phyloP scores from a whole-genome alignment of 2,797 vertebrate species.

The Macroramphosus scolopax region DNA sequence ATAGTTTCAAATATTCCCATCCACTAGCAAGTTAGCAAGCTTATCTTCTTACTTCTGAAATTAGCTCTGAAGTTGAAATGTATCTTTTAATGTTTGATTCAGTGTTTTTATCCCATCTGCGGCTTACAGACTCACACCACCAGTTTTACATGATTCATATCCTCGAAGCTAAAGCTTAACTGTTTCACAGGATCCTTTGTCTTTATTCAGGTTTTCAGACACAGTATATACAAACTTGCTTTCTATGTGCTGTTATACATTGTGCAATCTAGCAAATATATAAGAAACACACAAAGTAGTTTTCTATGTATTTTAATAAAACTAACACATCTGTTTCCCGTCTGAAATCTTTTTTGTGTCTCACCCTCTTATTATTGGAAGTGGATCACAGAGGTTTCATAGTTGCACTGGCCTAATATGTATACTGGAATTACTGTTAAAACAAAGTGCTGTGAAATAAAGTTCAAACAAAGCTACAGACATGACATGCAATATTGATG shows the following conservation, averaged over 20 bases:
- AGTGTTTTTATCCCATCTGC: constrained; percentile 57
- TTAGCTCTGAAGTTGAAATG: constrained; percentile 56
- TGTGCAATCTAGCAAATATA: constrained; percentile 79
- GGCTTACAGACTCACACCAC: constrained; percentile 50
- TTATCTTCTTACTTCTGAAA: constrained; percentile 56
- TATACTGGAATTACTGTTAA: constrained; percentile 48
- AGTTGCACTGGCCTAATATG: constrained; percentile 33
- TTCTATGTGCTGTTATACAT: constrained; percentile 79
- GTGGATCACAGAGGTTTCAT: constrained; percentile 35
- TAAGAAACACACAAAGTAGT: constrained; percentile 81
- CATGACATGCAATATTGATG: not conserved
- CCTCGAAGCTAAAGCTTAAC: constrained; percentile 49
- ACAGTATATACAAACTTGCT: constrained; percentile 62
- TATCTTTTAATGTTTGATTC: constrained; percentile 55
- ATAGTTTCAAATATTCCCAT: constrained; percentile 53
- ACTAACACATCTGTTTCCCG: constrained; percentile 80
- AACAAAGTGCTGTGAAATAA: constrained; percentile 46
- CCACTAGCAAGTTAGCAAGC: constrained; percentile 55
- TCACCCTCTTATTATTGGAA: constrained; percentile 64
- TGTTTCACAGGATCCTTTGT: constrained; percentile 52
- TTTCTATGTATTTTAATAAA: constrained; percentile 91
- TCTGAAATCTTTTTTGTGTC: constrained; percentile 81
- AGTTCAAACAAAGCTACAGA: constrained; percentile 3
- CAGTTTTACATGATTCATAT: constrained; percentile 43
- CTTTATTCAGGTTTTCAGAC: constrained; percentile 70